Base-by-base conservation (phyloP, 2,797 vertebrate genomes). In the Sparidentex hasta region DNA sequence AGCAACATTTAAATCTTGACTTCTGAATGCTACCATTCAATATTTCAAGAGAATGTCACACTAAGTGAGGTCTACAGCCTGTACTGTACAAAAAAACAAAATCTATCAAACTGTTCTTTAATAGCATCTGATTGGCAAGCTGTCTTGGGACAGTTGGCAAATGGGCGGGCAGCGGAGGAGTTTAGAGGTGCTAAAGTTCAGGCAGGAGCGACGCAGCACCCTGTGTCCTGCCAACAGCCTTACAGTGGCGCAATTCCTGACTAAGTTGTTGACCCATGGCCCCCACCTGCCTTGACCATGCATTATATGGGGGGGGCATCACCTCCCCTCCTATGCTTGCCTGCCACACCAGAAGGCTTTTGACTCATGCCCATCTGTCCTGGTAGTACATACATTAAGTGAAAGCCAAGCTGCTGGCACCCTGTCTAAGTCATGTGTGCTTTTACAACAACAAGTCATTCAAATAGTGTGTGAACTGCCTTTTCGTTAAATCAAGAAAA, bases 361-460 rank as follows among this genome's bases (percentile, higher is more conserved):
- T 96, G 95, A 96, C 95, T 96, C 95, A 96, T 93, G 89, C 89
- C 95, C 95, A 96, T 96, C 95, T 96, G 95, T 94, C 92, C 88
- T 85, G 83, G 82, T 94, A 91, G 92, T 91, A 92, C 91, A 92
- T 95, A 93, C 80, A 89, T 92, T 91, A 92, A 91, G 80, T 81
- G 76, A 92, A 94, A 93, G 93, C 92, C 88, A 93, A 94, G 92
- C 87, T 90, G 84, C 84, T 85, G 87, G 75, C 86, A 93, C 78
- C 79, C 76, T 88, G 78, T 89, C 90, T 87, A 91, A 88, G 85
- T 90, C 83, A 86, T 71, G 64, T 74, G 76, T 79, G 71, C 71
- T 82, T 88, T 87, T 75, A 86, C 29, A 78, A 83, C 70, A 85
- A 78, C 72, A 72, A 86, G 48, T 66, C 3, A 71, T 82, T 81